A percentile compares a stretch with the other conserved stretches of the same genome.
These are phyloP conservation scores for Lophochroa leadbeateri DNA, from an alignment of 2,113 vertebrate genomes.

Conservation along the genomic window DNA sequence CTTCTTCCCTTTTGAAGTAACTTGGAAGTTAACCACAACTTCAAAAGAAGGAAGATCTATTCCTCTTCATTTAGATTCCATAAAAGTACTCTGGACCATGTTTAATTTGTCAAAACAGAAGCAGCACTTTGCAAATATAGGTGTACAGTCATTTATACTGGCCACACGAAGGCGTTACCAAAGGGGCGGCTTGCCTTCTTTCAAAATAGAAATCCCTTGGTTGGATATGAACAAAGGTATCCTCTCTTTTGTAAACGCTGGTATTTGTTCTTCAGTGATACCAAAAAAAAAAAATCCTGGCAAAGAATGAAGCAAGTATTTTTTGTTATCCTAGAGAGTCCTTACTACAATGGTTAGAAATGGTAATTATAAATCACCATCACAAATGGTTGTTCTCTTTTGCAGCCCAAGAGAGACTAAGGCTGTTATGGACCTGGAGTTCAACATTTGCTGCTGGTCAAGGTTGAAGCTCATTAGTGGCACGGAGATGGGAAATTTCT, in stretches of 20 bases:
- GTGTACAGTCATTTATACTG: background rate
- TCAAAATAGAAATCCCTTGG: background rate
- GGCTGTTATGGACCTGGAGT: background rate
- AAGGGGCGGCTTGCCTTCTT: background rate
- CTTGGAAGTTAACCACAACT: constrained; percentile 49
- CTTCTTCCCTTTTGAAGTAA: constrained; percentile 55
- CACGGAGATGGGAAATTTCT: background rate
- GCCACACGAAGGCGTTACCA: background rate
- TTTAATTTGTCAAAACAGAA: constrained; percentile 49
- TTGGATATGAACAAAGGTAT: background rate
- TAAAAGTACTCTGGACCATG: background rate
- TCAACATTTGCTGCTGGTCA: background rate
- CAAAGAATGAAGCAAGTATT: background rate
- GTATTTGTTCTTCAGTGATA: background rate
- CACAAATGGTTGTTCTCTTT: background rate
- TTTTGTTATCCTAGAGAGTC: background rate
- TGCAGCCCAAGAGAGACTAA: background rate
- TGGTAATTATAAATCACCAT: background rate
- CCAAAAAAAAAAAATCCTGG: background rate
- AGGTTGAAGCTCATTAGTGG: background rate
- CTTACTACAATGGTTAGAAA: background rate
- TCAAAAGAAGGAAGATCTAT: constrained; percentile 54
- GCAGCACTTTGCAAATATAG: constrained; percentile 17
- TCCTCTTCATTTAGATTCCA: constrained; percentile 22
- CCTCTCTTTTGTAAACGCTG: background rate